phyloP scores from a whole-genome alignment of 2,888 invertebrate species.

The Parthenolecanium corni region DNA sequence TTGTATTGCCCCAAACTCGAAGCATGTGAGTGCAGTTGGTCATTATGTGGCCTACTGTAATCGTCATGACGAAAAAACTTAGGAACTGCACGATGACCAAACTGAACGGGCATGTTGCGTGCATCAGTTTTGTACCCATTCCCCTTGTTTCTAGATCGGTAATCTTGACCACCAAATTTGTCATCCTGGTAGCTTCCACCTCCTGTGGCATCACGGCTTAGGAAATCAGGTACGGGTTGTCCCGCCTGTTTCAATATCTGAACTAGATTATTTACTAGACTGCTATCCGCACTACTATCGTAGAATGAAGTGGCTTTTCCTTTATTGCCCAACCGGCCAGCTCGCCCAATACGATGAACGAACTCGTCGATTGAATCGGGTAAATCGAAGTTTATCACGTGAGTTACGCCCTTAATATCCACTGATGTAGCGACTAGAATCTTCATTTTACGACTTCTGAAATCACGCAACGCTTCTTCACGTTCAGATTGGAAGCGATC shows the following conservation, averaged over 20 bases:
- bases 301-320: slow-evolving; percentile 82
- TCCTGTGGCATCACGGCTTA: slow-evolving; percentile 43
- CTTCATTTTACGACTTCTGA: slow-evolving; percentile 60
- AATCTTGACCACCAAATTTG: slow-evolving; percentile 59
- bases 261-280: slow-evolving; percentile 52
- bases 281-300: slow-evolving; percentile 50
- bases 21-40: background rate
- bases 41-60: background rate
- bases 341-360: slow-evolving; percentile 88
- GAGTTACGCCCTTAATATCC: slow-evolving; percentile 76
- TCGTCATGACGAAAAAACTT: background rate
- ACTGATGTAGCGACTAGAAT: slow-evolving; percentile 92
- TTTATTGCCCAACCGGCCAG: slow-evolving; percentile 82
- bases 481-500: slow-evolving; percentile 59
- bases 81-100: background rate
- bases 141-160: too few relatives aligned
- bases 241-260: slow-evolving; percentile 62
- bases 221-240: slow-evolving; percentile 68
- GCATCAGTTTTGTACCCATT: too few relatives aligned
- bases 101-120: too few relatives aligned
- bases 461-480: slow-evolving; percentile 64
- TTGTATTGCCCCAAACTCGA: background rate
- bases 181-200: slow-evolving; percentile 38
- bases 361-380: slow-evolving; percentile 85
- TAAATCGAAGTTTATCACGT: slow-evolving; percentile 86